Conservation (phyloP, 2,888 invertebrate species). For the Caenorhabditis sp. region DNA sequence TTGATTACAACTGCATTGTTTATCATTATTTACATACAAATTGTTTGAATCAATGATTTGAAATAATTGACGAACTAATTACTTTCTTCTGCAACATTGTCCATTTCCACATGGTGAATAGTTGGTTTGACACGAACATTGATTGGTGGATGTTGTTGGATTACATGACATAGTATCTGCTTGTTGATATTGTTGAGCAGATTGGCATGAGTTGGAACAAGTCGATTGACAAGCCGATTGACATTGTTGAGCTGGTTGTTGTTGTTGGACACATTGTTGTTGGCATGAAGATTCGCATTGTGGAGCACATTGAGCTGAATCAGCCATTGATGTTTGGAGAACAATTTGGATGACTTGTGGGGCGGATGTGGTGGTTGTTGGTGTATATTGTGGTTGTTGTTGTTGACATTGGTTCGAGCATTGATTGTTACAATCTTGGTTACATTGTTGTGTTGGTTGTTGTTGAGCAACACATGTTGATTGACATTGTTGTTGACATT, state of each 20-base stretch:
- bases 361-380: conserved; percentile 10
- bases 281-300: conserved; percentile 52
- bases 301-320: conserved; percentile 45
- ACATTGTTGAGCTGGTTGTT: conserved; percentile 46
- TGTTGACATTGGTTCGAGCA: neutral
- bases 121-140: conserved; percentile 40
- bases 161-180: conserved; percentile 44
- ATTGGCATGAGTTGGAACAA: conserved; percentile 43
- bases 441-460: neutral
- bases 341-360: conserved; percentile 35
- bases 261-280: conserved; percentile 48
- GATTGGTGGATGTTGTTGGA: conserved; percentile 25
- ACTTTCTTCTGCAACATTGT: conserved; percentile 55
- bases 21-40: neutral
- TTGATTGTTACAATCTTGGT: neutral
- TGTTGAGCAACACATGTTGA: conserved; percentile 3
- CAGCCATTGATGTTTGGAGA: conserved; percentile 43
- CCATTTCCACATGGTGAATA: conserved; percentile 50
- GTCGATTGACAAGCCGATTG: conserved; percentile 45
- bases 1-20: neutral
- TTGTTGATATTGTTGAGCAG: conserved; percentile 15
- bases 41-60: neutral
- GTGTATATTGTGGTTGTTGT: neutral
- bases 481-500: conserved; percentile 13
- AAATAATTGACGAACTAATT: neutral